Evolutionary conservation across 2,888 invertebrate genomes (phyloP).

Genomic region (Capitulum mitella): DNA sequence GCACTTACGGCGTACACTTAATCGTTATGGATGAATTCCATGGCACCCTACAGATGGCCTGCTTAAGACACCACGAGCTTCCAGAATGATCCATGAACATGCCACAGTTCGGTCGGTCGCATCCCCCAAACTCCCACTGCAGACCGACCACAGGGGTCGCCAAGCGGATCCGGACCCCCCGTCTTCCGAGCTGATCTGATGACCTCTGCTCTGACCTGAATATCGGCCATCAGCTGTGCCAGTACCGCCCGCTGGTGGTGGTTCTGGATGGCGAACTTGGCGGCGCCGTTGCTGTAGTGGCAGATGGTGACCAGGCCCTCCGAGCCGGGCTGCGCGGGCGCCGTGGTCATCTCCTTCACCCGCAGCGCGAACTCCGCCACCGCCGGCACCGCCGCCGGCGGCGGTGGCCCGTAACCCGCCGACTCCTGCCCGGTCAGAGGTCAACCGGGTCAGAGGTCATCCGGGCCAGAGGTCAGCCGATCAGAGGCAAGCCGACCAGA

Average conservation of each 20-base stretch:
- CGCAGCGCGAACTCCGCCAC: background rate
- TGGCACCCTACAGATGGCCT: too few species aligned
- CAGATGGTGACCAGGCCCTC: background rate
- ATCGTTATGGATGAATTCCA: too few species aligned
- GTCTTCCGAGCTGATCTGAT: too few species aligned
- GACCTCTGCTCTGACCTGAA: constrained; percentile 18
- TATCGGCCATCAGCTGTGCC: background rate
- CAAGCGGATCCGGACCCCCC: too few species aligned
- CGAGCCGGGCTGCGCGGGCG: constrained; percentile 20
- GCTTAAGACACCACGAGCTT: too few species aligned
- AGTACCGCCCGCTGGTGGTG: background rate
- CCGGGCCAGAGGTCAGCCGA: background rate
- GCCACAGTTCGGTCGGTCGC: too few species aligned
- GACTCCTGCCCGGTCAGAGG: too few species aligned
- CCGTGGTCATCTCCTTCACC: background rate
- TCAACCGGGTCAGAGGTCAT: background rate
- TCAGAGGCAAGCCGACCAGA: background rate
- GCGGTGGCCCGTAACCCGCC: too few species aligned
- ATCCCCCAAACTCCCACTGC: too few species aligned
- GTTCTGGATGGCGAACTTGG: constrained; percentile 19
- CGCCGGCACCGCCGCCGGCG: background rate
- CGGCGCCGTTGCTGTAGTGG: constrained; percentile 20
- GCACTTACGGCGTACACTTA: too few species aligned
- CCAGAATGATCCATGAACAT: too few species aligned
- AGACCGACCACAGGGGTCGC: too few species aligned